phyloP scores from a whole-genome alignment of 2,113 vertebrate species.

The Perca fluviatilis region DNA sequence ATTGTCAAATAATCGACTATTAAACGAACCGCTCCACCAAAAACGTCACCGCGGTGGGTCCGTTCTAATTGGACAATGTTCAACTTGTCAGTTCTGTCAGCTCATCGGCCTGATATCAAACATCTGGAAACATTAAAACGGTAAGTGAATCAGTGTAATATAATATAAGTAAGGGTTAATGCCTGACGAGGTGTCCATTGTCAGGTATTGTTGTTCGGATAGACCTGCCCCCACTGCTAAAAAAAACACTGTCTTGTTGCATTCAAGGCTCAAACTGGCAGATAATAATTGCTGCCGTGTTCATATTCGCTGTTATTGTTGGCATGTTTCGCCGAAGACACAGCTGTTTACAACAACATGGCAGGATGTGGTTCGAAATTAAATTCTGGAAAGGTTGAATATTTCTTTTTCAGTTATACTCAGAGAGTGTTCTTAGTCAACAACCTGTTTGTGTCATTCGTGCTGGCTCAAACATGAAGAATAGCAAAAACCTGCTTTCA shows the following conservation, averaged over 20 bases:
- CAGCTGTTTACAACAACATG: constrained; percentile 55
- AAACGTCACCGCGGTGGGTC: too few relatives aligned
- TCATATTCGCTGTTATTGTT: constrained; percentile 49
- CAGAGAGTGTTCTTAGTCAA: constrained; percentile 20
- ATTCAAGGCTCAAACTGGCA: constrained; percentile 56
- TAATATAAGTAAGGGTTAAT: too few relatives aligned
- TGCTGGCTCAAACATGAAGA: neutral
- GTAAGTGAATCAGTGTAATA: too few relatives aligned
- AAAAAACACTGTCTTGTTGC: neutral
- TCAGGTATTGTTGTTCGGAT: too few relatives aligned
- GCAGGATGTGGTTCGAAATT: constrained; percentile 37
- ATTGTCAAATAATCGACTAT: too few relatives aligned
- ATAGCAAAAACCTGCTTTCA: constrained; percentile 9
- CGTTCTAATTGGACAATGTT: too few relatives aligned
- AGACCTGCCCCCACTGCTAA: too few relatives aligned
- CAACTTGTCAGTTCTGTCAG: too few relatives aligned
- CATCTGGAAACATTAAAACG: too few relatives aligned
- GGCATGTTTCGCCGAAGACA: constrained; percentile 51
- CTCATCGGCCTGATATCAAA: too few relatives aligned
- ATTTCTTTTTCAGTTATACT: constrained; percentile 52
- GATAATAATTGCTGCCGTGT: constrained; percentile 55
- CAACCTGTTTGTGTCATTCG: constrained; percentile 20
- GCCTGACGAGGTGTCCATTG: too few relatives aligned
- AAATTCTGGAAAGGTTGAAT: constrained; percentile 46
- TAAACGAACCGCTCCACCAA: too few relatives aligned